Percentiles rank a stretch among this genome's conserved stretches.
These are phyloP conservation scores for Trichechus manatus DNA, from an alignment of 2,113 vertebrate species.

Conservation along the genomic window DNA sequence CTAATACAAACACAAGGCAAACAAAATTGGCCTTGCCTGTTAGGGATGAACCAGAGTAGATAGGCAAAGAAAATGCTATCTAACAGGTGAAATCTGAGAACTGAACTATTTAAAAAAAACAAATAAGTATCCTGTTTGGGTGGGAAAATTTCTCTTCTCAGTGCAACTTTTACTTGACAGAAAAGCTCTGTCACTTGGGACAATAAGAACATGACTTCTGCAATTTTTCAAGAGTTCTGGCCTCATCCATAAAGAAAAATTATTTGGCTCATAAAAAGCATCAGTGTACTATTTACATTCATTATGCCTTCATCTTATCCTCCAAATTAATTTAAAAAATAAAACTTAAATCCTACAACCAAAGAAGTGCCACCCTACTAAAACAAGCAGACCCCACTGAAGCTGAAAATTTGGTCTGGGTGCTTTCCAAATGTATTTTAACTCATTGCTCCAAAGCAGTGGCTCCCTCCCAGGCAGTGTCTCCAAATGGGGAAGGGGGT, in stretches of 20 bases:
- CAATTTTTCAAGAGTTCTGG: conserved; percentile 26
- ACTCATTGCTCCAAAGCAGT: neutral
- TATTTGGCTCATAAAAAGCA: conserved; percentile 58
- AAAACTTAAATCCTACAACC: conserved; percentile 64
- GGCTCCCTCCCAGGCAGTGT: neutral
- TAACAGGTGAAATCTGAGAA: conserved; percentile 1
- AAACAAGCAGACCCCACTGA: conserved; percentile 58
- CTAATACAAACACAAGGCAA: conserved; percentile 5
- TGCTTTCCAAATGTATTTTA: conserved; percentile 60
- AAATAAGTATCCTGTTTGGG: neutral
- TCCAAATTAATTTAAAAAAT: conserved; percentile 70
- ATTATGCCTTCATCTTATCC: conserved; percentile 47
- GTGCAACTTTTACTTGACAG: conserved; percentile 17
- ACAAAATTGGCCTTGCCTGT: neutral
- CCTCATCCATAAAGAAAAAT: conserved; percentile 34
- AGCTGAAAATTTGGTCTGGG: conserved; percentile 65
- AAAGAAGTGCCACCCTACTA: conserved; percentile 29
- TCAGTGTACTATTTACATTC: conserved; percentile 27
- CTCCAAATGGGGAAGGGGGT: neutral
- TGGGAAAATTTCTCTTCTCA: conserved; percentile 43
- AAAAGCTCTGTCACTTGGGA: neutral
- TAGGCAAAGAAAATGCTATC: neutral
- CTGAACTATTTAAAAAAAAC: neutral
- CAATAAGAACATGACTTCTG: neutral
- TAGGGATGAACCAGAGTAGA: neutral